Percentiles rank a stretch among this genome's conserved stretches.
Conservation (phyloP, 2,888 invertebrate genomes). For the Philonicus albiceps region DNA sequence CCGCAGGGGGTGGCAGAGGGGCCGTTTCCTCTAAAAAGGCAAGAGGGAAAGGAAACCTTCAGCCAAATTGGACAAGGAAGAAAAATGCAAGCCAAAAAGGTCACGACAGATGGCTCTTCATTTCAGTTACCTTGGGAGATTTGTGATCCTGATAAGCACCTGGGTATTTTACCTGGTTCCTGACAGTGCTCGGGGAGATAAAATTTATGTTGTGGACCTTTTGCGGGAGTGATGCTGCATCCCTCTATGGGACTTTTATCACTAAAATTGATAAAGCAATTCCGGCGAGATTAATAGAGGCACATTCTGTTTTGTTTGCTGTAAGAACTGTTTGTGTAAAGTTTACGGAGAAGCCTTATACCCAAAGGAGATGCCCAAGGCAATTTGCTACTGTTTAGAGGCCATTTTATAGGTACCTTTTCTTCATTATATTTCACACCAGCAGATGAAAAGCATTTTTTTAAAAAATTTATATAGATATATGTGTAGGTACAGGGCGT, state of each 20-base stretch:
- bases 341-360: not conserved
- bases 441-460: not conserved
- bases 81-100: conserved; percentile 4
- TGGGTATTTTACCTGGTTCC: not conserved
- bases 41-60: not conserved
- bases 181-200: not conserved
- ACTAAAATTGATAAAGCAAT: conserved; percentile 23
- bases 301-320: not conserved
- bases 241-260: conserved; percentile 9
- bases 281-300: not conserved
- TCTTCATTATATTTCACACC: not conserved
- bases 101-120: conserved; percentile 21
- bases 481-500: not conserved
- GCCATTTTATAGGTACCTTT: not conserved
- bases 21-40: not conserved
- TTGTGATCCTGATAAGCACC: conserved; percentile 16
- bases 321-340: not conserved
- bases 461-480: not conserved
- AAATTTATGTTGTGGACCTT: not conserved
- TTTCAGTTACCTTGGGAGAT: conserved; percentile 4
- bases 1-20: not conserved
- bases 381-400: not conserved
- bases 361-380: not conserved
- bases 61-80: not conserved
- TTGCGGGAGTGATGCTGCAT: not conserved